Evolutionary conservation across 2,797 vertebrate species (phyloP), one percentile per base, ranked within the genome.

Genomic region (Acanthis flammea): DNA sequence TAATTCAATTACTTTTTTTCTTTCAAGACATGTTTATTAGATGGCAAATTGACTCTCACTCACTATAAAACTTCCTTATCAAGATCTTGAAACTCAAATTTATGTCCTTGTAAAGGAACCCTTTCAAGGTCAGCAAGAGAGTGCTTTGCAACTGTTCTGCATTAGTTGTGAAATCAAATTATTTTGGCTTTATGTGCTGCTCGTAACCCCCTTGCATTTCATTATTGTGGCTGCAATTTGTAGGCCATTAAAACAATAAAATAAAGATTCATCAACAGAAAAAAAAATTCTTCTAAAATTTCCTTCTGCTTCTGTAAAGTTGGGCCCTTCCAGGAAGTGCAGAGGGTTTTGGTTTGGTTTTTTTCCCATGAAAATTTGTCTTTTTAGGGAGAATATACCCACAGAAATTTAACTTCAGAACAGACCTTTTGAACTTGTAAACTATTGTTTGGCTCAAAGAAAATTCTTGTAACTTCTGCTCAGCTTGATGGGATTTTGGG

Each of bases 301-400:
- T 89, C 33, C 16, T 41, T 63, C 14, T 1, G 3, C 9, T 81
- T 39, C 14, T 42, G 7, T 44, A 2, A 65, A 72, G 22, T 7
- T 75, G 30, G 11, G 28, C 31, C 35, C 39, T 53, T 61, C 37
- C 16, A 63, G n/a, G 48, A 67, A 83, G 47, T 33, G 7, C 42
- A 45, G 41, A 42, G 24, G 8, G 4, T 0, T 42, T 51, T 13
- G 4, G 0, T 14, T 42, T 17, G 25, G 0, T 0, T 11, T 33
- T 67, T 84, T 44, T 45, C 2, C 2, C 10, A 5, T 75, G 21
- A 44, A 76, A 51, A 60, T 27, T 42, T 53, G 6, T 61, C 27
- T 54, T 83, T 60, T 23, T 16, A 1, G 28, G 10, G 27, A 66
- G 30, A 67, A 55, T 21, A 25, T 25, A 53, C 7, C 21, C 39